Base-by-base conservation (phyloP, 2,797 vertebrate genomes). In the Brotogeris chrysoptera region DNA sequence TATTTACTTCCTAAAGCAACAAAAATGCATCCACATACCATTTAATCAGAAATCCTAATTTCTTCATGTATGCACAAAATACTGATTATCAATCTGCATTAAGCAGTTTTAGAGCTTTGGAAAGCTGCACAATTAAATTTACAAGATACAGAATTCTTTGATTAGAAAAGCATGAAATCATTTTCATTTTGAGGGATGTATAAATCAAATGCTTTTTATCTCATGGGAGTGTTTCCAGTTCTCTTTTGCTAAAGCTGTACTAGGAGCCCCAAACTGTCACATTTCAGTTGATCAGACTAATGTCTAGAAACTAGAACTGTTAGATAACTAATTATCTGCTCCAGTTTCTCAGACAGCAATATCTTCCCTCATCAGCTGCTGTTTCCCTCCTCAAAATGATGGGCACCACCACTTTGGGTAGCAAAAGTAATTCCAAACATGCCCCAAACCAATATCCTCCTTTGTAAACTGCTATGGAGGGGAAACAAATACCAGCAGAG, bases 391-490 rank as follows among this genome's bases (percentile, higher is more conserved):
- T 65, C 15, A 80, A 90, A 53, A 52, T 17, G 34, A 80, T 2
- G 10, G 17, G 27, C 11, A 73, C 0, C 5, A 83, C 5, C 16
- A 71, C 57, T 88, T 7, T 18, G 28, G 23, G 24, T 46, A 78
- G 16, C 25, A 47, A 55, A 90, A 71, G 16, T 21, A 63, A 64
- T 32, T 59, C 49, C 46, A 61, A 36, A 32, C 27, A 20, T 39
- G 3, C 10, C 7, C 11, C 4, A 0, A 6, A 28, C 39, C 17
- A 80, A 44, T 5, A 68, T 32, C 8, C 8, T 61, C 39, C 30
- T 50, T 43, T 13, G 19, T 49, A 81, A 91, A 76, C 3, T 18
- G 24, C 5, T 10, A 3, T 41, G 17, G 6, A 86, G 11, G 16
- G 13, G 10, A 87, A 92, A 69, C 52, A 90, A 53, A 70, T 2